Base-by-base conservation (phyloP, 2,797 vertebrate species). In the Danio tinwini region DNA sequence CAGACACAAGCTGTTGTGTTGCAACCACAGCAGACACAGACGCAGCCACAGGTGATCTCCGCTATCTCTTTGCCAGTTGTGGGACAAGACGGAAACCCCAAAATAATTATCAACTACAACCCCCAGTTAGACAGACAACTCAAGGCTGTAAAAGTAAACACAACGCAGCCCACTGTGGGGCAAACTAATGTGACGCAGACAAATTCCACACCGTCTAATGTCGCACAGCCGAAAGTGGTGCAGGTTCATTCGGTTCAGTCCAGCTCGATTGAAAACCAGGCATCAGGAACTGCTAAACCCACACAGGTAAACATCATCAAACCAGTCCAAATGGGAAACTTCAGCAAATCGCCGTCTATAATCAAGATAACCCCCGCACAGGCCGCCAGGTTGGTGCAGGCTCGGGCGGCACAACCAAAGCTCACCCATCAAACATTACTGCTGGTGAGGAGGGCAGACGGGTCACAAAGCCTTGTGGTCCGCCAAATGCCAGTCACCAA, bases 101-200 rank as follows among this genome's bases (percentile, higher is more conserved):
- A 98, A 93, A 97, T 99, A 85, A 98, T 99, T 88, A 97, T 99
- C 87, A 99, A 99, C 92, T 99, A 98, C 90, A 99, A 96, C 87
- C 68, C 78, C 19, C 77, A 79, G 47, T 93, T 99, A 84, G 95
- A 97, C 88, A 89, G 92, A 69, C 81, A 86, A 69, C 29, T 80
- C 62, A 78, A 64, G 37, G 49, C 77, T 3, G 58, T 72, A 12
- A 83, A 86, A 64, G 50, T 68, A 9, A 83, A 77, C 37, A 29
- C 59, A 50, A 7, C 59, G 7, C 83, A 65, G 49, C 49, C 64
- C 74, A 45, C 58, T 19, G n/a, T 56, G 10, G 6, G 49, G 0
- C 64, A 47, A 70, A 64, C 69, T 7, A 6, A 13, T 45, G 21
- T 45, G 19, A 7, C 55, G 8, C 80, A 80, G 37, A 8, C 5